These are phyloP conservation scores for Orthosia gracilis DNA, from an alignment of 2,888 invertebrate species.

Conservation along the genomic window DNA sequence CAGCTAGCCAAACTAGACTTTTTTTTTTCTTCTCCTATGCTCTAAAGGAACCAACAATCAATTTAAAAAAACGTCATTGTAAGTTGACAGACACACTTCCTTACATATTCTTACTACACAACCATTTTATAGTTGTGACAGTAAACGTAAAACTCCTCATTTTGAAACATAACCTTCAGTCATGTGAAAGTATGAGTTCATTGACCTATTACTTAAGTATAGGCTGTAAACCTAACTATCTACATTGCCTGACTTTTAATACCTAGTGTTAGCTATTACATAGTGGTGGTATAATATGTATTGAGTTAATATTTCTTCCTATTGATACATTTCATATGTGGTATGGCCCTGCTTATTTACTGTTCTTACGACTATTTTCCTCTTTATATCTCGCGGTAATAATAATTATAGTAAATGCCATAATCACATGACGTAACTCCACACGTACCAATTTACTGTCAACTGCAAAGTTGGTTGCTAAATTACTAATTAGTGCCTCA, in stretches of 20 bases:
- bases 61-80: constrained; percentile 22
- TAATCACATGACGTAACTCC: constrained; percentile 58
- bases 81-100: constrained; percentile 13
- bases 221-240: constrained; percentile 66
- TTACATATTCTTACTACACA: constrained; percentile 28
- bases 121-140: constrained; percentile 45
- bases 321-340: constrained; percentile 42
- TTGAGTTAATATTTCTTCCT: constrained; percentile 48
- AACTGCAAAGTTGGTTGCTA: constrained; percentile 42
- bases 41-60: too few species aligned
- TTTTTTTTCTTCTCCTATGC: too few species aligned
- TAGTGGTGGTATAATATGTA: constrained; percentile 23
- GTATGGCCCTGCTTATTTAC: constrained; percentile 39
- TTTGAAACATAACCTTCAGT: constrained; percentile 77
- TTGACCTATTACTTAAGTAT: constrained; percentile 77
- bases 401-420: constrained; percentile 48
- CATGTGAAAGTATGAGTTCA: constrained; percentile 83
- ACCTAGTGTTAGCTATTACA: constrained; percentile 48
- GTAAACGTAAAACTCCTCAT: constrained; percentile 66
- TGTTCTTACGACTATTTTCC: constrained; percentile 61
- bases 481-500: constrained; percentile 56
- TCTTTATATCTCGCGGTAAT: constrained; percentile 60
- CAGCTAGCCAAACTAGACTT: too few species aligned
- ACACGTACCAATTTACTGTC: constrained; percentile 28
- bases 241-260: constrained; percentile 60